Evolutionary conservation across 1,140 invertebrate genomes (phyloP).

Genomic region (Muscidifurax raptorellus): DNA sequence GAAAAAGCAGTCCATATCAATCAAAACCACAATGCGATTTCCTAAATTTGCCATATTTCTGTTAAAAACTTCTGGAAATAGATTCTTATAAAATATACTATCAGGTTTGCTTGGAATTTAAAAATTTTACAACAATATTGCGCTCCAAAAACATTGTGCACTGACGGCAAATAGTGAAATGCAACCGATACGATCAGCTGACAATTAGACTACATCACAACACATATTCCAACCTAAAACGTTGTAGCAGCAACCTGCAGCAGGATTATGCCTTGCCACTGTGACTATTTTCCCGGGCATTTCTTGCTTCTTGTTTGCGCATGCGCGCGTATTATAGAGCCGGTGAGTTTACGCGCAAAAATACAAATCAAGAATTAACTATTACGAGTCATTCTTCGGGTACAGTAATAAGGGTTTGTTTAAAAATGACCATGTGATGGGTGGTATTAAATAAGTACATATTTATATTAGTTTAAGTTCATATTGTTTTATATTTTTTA

Average conservation of each 20-base stretch:
- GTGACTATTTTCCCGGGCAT: not conserved
- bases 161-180: not conserved
- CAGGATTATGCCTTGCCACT: too few species aligned
- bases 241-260: too few species aligned
- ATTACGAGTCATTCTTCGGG: not conserved
- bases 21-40: conserved; percentile 86
- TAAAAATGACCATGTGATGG: too few species aligned
- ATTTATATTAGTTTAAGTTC: not conserved
- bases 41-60: conserved; percentile 61
- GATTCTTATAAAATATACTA: not conserved
- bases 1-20: conserved; percentile 99
- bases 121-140: not conserved
- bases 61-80: not conserved
- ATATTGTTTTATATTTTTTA: conserved; percentile 38
- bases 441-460: not conserved
- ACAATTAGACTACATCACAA: not conserved
- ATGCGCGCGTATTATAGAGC: not conserved
- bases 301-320: not conserved
- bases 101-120: not conserved
- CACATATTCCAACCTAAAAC: too few species aligned
- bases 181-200: not conserved
- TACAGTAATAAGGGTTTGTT: not conserved
- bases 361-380: not conserved
- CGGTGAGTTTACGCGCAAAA: not conserved
- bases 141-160: not conserved